Conservation (phyloP, 2,888 invertebrate species). For the Spisula subtruncata region DNA sequence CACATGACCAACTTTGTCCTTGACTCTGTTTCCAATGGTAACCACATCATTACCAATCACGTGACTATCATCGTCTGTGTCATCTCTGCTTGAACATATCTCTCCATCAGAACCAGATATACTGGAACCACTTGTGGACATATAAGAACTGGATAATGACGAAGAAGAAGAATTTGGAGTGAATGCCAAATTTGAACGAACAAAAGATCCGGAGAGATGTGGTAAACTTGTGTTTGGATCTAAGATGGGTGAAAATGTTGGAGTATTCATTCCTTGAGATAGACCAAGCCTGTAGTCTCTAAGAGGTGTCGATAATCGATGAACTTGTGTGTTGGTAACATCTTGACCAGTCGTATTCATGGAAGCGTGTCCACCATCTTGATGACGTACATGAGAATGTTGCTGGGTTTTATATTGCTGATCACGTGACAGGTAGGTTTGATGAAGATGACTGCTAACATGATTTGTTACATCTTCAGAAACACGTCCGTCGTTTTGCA, state of each 20-base stretch:
- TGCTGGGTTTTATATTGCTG: neutral
- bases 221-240: slow-evolving; percentile 22
- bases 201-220: neutral
- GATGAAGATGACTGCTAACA: neutral
- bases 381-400: neutral
- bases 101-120: neutral
- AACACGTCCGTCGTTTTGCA: neutral
- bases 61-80: neutral
- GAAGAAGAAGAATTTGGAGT: neutral
- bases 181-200: neutral
- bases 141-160: neutral
- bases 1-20: slow-evolving; percentile 42
- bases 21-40: slow-evolving; percentile 25
- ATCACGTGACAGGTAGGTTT: slow-evolving; percentile 13
- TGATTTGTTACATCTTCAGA: neutral
- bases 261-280: neutral
- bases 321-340: neutral
- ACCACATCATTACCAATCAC: neutral
- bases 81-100: neutral
- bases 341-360: neutral
- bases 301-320: neutral
- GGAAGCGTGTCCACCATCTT: neutral
- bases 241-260: slow-evolving; percentile 14
- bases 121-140: neutral
- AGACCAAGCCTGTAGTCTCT: neutral